These are phyloP conservation scores for Yasuhikotakia modesta DNA, from an alignment of 2,797 vertebrate species.

Conservation along the genomic window DNA sequence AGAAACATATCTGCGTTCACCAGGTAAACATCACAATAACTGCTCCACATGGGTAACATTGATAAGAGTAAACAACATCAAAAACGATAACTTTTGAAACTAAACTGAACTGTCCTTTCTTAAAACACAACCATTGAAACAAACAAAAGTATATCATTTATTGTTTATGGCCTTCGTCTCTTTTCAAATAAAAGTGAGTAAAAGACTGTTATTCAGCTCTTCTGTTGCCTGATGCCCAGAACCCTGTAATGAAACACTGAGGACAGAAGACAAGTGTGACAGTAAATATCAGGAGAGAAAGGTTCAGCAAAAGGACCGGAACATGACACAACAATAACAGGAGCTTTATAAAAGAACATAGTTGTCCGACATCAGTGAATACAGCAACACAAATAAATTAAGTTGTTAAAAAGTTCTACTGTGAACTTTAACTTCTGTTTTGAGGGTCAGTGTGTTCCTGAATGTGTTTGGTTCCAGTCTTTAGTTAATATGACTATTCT, in stretches of 20 bases:
- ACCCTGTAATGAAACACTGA: constrained; percentile 51
- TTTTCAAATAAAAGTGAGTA: constrained; percentile 31
- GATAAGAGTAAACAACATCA: constrained; percentile 29
- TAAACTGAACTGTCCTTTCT: constrained; percentile 47
- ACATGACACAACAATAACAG: constrained; percentile 59
- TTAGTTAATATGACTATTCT: too few species aligned
- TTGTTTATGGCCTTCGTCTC: constrained; percentile 62
- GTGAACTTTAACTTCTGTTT: too few species aligned
- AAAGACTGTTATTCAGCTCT: constrained; percentile 46
- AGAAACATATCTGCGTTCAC: constrained; percentile 20
- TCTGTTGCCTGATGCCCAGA: constrained; percentile 46
- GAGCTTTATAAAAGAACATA: background rate
- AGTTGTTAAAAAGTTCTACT: background rate
- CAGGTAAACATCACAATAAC: constrained; percentile 35
- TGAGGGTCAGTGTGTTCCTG: too few species aligned
- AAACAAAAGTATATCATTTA: constrained; percentile 40
- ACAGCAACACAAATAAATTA: background rate
- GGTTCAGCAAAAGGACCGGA: constrained; percentile 54
- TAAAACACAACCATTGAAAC: constrained; percentile 9
- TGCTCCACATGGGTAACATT: constrained; percentile 17
- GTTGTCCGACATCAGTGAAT: background rate
- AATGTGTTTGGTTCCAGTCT: constrained; percentile 2
- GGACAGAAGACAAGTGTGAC: constrained; percentile 50
- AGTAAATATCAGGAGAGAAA: constrained; percentile 44
- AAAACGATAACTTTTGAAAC: constrained; percentile 44